phyloP scores from a whole-genome alignment of 2,797 vertebrate genomes.

The Thripadectes ignobilis region DNA sequence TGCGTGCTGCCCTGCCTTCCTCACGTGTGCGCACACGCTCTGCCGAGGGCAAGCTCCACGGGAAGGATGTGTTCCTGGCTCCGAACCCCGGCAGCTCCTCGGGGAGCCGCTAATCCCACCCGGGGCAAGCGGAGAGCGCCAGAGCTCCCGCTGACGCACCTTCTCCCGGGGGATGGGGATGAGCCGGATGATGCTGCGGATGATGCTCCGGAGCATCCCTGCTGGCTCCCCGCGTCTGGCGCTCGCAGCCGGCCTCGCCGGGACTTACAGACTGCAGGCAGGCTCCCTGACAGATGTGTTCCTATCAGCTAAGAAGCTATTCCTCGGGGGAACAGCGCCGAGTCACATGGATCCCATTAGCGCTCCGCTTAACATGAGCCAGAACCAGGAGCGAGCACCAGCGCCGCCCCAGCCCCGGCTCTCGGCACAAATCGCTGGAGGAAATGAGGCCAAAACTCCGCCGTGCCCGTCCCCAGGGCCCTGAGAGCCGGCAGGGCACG shows the following conservation, averaged over 20 bases:
- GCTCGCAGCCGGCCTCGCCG: not conserved
- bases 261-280: not conserved
- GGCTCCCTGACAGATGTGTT: not conserved
- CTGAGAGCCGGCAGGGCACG: not conserved
- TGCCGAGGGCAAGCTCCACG: not conserved
- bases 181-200: not conserved
- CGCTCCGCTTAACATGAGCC: not conserved
- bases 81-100: not conserved
- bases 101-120: not conserved
- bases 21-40: not conserved
- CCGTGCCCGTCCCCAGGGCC: not conserved
- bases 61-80: not conserved
- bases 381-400: not conserved
- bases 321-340: not conserved
- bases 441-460: not conserved
- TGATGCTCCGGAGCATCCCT: not conserved
- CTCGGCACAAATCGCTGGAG: not conserved
- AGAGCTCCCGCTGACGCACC: not conserved
- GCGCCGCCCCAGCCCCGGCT: not conserved
- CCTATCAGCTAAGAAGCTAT: not conserved
- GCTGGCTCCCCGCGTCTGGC: not conserved
- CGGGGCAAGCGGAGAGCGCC: not conserved
- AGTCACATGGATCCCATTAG: constrained; percentile 12
- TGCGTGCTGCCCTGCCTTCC: not conserved
- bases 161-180: not conserved